phyloP scores from a whole-genome alignment of 2,797 vertebrate genomes.

The Enteromius thamalakanensis region DNA sequence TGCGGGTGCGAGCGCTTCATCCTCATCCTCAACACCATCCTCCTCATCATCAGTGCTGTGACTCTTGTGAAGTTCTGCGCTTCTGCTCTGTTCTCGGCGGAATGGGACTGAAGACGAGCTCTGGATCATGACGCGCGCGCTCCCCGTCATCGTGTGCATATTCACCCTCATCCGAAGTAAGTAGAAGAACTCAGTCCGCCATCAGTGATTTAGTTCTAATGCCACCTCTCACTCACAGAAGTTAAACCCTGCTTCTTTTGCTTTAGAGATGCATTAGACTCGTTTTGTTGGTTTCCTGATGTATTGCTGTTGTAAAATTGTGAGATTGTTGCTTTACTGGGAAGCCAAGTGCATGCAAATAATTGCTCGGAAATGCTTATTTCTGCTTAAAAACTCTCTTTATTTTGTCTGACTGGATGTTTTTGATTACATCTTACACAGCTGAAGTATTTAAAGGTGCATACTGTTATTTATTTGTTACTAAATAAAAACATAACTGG shows the following conservation, averaged over 20 bases:
- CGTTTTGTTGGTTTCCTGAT: no score
- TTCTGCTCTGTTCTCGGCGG: constrained; percentile 33
- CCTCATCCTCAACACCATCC: not conserved
- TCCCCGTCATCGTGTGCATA: constrained; percentile 70
- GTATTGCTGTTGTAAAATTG: not conserved
- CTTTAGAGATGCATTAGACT: not conserved
- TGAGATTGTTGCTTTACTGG: not conserved
- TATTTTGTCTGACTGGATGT: not conserved
- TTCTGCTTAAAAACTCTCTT: not conserved
- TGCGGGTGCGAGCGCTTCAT: not conserved
- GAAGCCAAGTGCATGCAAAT: not conserved
- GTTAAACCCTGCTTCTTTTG: not conserved
- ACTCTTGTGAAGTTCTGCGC: not conserved
- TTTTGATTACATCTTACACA: not conserved
- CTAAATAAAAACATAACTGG: not conserved
- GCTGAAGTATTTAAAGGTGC: not conserved
- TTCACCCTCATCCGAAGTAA: constrained; percentile 73
- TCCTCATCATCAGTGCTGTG: not conserved
- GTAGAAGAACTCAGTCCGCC: constrained; percentile 55
- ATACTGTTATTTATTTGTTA: not conserved
- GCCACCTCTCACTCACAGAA: not conserved
- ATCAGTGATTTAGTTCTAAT: not conserved
- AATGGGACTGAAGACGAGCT: constrained; percentile 57
- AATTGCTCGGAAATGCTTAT: not conserved
- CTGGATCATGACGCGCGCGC: constrained; percentile 71